Conservation (phyloP, 2,113 vertebrate genomes). For the Scalopus aquaticus region DNA sequence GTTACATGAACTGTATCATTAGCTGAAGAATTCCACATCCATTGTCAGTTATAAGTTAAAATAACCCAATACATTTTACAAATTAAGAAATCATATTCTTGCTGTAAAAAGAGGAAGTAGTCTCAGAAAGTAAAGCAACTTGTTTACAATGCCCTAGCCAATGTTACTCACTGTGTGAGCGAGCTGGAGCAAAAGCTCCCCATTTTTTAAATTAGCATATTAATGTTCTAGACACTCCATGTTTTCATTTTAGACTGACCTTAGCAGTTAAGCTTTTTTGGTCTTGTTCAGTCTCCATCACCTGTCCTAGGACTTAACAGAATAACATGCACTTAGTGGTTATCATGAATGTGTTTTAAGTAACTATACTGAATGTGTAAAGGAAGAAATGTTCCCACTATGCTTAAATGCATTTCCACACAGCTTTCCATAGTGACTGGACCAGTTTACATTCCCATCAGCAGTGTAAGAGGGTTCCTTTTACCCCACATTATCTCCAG, state of each 20-base stretch:
- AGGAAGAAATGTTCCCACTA: neutral
- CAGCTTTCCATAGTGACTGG: no score
- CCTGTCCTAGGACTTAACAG: neutral
- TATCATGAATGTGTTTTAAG: neutral
- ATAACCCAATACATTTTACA: neutral
- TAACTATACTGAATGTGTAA: neutral
- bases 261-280: neutral
- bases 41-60: neutral
- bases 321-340: fast-evolving
- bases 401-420: neutral
- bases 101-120: neutral
- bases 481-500: no score
- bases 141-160: neutral
- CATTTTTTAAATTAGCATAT: neutral
- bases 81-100: neutral
- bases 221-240: neutral
- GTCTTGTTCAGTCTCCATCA: neutral
- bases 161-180: neutral
- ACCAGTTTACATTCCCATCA: no score
- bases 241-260: neutral
- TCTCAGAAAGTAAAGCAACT: neutral
- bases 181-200: neutral
- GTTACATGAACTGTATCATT: neutral
- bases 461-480: no score
- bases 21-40: neutral